Evolutionary conservation across 2,113 vertebrate genomes (phyloP), one percentile per base, ranked within the genome.

Genomic region (Chloroceryle aenea): DNA sequence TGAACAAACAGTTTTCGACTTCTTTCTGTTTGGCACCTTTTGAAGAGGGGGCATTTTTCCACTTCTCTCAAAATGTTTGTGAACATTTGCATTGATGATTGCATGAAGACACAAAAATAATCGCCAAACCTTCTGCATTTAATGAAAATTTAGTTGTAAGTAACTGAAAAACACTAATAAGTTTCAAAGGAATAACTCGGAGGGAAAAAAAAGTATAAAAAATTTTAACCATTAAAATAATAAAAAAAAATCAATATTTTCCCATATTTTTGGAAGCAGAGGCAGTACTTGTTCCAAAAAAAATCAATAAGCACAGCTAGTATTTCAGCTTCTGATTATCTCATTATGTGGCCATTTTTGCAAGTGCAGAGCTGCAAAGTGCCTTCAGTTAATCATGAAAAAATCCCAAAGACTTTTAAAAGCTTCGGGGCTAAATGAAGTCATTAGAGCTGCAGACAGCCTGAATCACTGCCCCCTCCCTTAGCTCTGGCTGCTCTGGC

Each of bases 301-400:
- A 67, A 79, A 76, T 95, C 94, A 82, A 94, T 96, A 58, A 69
- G 69, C 22, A 20, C 61, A 67, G 32, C 56, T 47, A 36, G 59
- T 69, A 26, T 76, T 94, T 77, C 80, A 88, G 79, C n/a, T 47
- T 80, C 67, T 92, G 88, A 95, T 95, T 93, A 90, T 85, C 77
- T 91, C 69, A 75, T 81, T 88, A 94, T 40, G 48, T 32, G 64
- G 69, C 62, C 40, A 30, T 87, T 92, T 88, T 47, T 94, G 69
- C 27, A 34, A 89, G 72, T 15, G 43, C 68, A 69, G 61, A 75
- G 91, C 77, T 91, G 80, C 87, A 56, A 48, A 94, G 58, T 89
- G 85, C 55, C 55, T 74, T 62, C 52, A 66, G 79, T 88, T 75
- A 71, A 89, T 81, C 86, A 82, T 17, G 68, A 64, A 61, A 58